phyloP scores from a whole-genome alignment of 2,888 invertebrate genomes.

The Heliothis peltigera region DNA sequence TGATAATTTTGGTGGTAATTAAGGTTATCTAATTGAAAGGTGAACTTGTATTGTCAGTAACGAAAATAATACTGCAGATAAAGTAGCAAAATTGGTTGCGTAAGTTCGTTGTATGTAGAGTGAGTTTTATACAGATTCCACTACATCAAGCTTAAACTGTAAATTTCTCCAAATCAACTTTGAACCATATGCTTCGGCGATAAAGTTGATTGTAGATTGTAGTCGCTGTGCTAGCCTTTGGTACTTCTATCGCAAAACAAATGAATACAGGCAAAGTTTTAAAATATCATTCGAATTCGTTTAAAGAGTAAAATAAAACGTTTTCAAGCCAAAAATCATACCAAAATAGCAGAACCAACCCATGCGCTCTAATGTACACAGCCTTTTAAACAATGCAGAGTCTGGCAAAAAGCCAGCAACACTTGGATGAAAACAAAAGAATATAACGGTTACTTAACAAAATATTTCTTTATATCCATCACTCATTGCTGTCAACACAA shows the following conservation, averaged over 20 bases:
- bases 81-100: background rate
- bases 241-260: background rate
- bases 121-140: no score
- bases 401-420: slow-evolving; percentile 23
- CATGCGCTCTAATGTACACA: slow-evolving; percentile 11
- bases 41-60: background rate
- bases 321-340: background rate
- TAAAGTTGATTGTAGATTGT: no score
- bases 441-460: slow-evolving; percentile 38
- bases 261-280: background rate
- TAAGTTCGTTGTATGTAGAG: background rate
- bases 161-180: no score
- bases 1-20: slow-evolving; percentile 9
- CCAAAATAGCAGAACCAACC: background rate
- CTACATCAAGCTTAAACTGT: no score
- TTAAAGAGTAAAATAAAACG: background rate
- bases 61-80: background rate
- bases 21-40: background rate
- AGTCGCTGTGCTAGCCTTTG: no score
- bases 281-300: background rate
- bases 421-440: slow-evolving; percentile 26
- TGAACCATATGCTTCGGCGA: no score
- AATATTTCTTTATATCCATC: slow-evolving; percentile 47
- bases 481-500: slow-evolving; percentile 37
- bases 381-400: slow-evolving; percentile 29